Evolutionary conservation across 2,113 vertebrate species (phyloP).

Genomic region (Piaya cayana): DNA sequence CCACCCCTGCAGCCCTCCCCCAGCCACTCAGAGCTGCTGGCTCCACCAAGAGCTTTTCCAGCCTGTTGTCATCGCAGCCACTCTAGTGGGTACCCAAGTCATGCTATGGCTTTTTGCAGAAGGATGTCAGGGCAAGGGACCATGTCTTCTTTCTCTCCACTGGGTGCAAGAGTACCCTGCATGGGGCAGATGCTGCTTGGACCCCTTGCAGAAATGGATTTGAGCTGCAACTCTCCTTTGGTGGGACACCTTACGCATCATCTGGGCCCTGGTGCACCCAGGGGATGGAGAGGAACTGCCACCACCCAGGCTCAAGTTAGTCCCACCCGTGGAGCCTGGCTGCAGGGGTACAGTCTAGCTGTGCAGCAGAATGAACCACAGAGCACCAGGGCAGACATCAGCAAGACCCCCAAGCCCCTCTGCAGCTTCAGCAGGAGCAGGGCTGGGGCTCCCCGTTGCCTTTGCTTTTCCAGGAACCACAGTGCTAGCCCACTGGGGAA

Average conservation of each 20-base stretch:
- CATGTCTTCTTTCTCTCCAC: background rate
- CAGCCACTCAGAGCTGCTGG: background rate
- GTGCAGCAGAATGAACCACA: accelerated
- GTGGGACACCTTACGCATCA: accelerated
- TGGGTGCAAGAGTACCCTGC: background rate
- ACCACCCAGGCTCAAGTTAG: background rate
- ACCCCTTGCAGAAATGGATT: background rate
- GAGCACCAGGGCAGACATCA: background rate
- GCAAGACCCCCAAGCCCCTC: background rate
- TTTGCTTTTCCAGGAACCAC: background rate
- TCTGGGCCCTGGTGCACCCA: background rate
- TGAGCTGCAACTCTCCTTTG: background rate
- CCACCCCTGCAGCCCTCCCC: conserved; percentile 61
- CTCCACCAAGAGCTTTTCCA: background rate
- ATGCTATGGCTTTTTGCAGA: background rate
- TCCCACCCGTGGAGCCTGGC: accelerated
- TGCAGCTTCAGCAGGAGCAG: background rate
- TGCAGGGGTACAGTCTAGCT: background rate
- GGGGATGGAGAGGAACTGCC: background rate
- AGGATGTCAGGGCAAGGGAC: background rate
- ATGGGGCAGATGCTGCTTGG: accelerated
- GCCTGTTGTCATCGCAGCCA: background rate
- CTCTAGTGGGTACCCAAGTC: background rate
- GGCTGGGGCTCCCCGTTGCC: background rate
- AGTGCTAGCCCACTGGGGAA: background rate